Evolutionary conservation across 2,888 invertebrate species (phyloP).

Genomic region (Synanthedon andrenaeformis): DNA sequence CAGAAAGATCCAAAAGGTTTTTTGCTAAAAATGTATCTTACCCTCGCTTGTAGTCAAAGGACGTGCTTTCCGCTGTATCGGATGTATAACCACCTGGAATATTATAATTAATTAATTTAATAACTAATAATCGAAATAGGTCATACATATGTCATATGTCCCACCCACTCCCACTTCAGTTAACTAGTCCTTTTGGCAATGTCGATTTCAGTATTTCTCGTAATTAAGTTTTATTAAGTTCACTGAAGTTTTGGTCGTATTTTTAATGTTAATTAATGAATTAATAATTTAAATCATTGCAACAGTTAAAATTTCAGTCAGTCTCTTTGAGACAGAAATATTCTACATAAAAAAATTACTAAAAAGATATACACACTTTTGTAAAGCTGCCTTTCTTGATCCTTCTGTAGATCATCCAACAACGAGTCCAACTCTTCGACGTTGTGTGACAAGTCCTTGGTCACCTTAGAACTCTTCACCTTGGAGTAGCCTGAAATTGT

Average conservation of each 20-base stretch:
- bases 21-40: constrained; percentile 15
- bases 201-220: too few relatives aligned
- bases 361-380: constrained; percentile 30
- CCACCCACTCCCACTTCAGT: too few relatives aligned
- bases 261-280: too few relatives aligned
- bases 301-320: too few relatives aligned
- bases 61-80: constrained; percentile 59
- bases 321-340: too few relatives aligned
- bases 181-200: too few relatives aligned
- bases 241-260: too few relatives aligned
- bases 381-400: constrained; percentile 61
- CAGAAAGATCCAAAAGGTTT: neutral
- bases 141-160: neutral
- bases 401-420: constrained; percentile 77
- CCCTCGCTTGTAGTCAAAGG: constrained; percentile 60
- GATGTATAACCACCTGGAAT: constrained; percentile 59
- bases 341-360: too few relatives aligned
- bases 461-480: constrained; percentile 48
- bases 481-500: constrained; percentile 44
- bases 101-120: neutral
- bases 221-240: too few relatives aligned
- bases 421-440: constrained; percentile 82
- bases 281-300: too few relatives aligned
- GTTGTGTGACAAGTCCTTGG: constrained; percentile 69
- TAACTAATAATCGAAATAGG: neutral